Evolutionary conservation across 2,797 vertebrate genomes (phyloP).

Genomic region (Aratinga solstitialis): DNA sequence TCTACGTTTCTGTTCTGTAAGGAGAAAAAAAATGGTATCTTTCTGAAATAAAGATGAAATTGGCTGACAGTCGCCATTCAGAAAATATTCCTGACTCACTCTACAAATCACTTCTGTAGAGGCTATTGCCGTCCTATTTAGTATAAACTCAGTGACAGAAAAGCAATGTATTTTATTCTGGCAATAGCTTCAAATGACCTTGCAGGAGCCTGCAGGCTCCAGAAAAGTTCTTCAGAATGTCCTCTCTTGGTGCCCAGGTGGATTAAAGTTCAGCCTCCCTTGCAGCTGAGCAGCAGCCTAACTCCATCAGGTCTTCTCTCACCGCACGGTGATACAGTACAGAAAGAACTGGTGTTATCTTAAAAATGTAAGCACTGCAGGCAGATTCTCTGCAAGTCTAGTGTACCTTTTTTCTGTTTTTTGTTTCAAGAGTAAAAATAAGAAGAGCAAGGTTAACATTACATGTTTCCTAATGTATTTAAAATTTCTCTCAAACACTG

Average conservation of each 20-base stretch:
- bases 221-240: not conserved
- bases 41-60: not conserved
- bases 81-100: not conserved
- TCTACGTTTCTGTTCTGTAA: not conserved
- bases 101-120: not conserved
- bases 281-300: not conserved
- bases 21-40: not conserved
- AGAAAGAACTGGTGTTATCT: not conserved
- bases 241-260: not conserved
- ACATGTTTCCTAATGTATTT: not conserved
- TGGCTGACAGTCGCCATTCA: accelerated
- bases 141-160: not conserved
- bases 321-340: accelerated
- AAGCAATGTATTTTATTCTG: not conserved
- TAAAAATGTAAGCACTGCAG: not conserved
- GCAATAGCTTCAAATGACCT: not conserved
- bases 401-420: not conserved
- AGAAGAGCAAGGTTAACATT: not conserved
- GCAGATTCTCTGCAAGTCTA: not conserved
- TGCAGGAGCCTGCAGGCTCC: not conserved
- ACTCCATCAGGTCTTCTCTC: not conserved
- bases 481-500: not conserved
- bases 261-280: not conserved
- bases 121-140: not conserved
- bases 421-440: not conserved